Conservation (phyloP, 2,113 vertebrate species). For the Ondatra zibethicus region DNA sequence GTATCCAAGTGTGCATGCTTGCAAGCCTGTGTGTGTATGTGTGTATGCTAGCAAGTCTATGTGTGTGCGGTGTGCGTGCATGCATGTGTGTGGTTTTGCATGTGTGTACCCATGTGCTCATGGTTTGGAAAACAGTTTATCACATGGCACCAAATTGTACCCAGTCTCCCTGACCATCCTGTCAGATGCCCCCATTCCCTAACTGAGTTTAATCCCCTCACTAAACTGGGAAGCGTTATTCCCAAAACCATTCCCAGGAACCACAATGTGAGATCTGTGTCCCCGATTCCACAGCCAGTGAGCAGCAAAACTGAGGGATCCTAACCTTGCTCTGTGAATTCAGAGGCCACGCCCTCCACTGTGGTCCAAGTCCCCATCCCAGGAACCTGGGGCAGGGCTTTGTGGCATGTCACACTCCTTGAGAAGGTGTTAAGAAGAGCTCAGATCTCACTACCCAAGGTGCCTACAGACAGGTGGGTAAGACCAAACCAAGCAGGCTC, state of each 20-base stretch:
- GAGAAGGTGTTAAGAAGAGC: rapidly evolving
- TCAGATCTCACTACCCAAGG: background rate
- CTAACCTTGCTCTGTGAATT: rapidly evolving
- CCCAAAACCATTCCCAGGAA: background rate
- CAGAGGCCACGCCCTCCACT: background rate
- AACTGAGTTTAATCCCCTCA: background rate
- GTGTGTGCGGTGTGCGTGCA: background rate
- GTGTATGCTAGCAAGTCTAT: no score
- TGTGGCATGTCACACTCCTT: rapidly evolving
- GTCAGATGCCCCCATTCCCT: background rate
- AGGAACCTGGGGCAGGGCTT: rapidly evolving
- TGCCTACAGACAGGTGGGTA: rapidly evolving
- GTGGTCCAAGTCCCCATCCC: rapidly evolving
- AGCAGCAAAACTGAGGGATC: background rate
- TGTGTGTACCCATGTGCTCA: rapidly evolving
- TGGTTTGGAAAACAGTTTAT: background rate
- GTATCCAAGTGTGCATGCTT: no score
- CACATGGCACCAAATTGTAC: background rate
- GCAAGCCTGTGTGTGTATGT: no score
- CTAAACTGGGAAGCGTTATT: background rate
- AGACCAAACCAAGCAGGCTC: rapidly evolving
- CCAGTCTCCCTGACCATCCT: background rate
- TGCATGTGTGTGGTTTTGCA: background rate
- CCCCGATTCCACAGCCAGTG: rapidly evolving
- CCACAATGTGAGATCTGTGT: rapidly evolving